These are phyloP conservation scores for Metallyticus violacea DNA, from an alignment of 2,888 invertebrate genomes.

Conservation along the genomic window DNA sequence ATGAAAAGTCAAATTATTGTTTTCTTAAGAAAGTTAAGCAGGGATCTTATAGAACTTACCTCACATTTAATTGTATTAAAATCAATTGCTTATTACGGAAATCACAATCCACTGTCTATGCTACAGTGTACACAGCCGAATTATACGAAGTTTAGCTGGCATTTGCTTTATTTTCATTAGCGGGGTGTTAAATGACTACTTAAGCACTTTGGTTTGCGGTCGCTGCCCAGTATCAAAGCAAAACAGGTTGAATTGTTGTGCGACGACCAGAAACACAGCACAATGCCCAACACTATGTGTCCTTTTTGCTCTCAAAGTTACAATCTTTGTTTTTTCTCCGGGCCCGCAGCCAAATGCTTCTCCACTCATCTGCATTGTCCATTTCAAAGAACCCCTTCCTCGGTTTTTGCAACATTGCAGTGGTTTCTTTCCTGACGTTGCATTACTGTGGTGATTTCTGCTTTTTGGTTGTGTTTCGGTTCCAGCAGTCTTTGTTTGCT, in stretches of 20 bases:
- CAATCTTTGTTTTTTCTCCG: neutral
- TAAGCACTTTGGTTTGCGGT: neutral
- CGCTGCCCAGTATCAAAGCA: neutral
- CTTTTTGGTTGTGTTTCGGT: neutral
- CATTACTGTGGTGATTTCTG: neutral
- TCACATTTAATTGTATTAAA: too few relatives aligned
- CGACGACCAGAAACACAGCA: neutral
- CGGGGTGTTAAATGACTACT: neutral
- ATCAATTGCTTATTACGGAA: too few relatives aligned
- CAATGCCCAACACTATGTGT: too few relatives aligned
- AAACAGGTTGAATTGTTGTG: neutral
- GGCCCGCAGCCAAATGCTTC: neutral
- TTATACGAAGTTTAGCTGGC: too few relatives aligned
- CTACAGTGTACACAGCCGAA: too few relatives aligned
- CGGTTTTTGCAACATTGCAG: neutral
- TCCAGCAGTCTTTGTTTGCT: neutral
- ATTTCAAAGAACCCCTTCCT: neutral
- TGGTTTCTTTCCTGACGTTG: neutral
- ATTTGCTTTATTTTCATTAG: neutral
- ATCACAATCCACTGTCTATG: too few relatives aligned
- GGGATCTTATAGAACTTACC: too few relatives aligned
- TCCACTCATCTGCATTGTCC: neutral
- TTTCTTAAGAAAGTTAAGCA: too few relatives aligned
- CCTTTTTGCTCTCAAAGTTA: neutral
- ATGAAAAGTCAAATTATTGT: too few relatives aligned